A percentile compares a stretch with the other conserved stretches of the same genome.
Conservation (phyloP, 2,113 vertebrate species). For the Platichthys stellatus region DNA sequence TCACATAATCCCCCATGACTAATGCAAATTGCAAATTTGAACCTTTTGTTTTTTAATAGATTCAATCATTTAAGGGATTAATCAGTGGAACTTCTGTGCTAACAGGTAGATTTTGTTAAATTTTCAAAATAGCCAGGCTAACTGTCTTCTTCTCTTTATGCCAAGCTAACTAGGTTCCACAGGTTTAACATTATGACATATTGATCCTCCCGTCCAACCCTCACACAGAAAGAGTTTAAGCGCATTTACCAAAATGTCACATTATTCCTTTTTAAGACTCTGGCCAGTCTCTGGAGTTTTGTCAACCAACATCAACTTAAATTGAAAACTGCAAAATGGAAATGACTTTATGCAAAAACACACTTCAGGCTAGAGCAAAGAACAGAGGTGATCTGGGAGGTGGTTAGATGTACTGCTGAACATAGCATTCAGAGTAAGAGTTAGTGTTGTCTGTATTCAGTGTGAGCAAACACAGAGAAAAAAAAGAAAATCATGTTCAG, state of each 20-base stretch:
- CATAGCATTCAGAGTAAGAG: constrained; percentile 73
- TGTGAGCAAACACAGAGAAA: constrained; percentile 76
- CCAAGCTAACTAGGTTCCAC: constrained; percentile 9
- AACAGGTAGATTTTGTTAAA: neutral
- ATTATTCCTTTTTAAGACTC: constrained; percentile 27
- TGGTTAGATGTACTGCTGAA: constrained; percentile 60
- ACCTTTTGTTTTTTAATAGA: no score
- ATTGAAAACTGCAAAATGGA: constrained; percentile 63
- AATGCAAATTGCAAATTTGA: neutral
- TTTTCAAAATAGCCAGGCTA: constrained; percentile 12
- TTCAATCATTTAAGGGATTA: neutral
- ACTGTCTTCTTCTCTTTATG: neutral
- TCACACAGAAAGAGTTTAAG: constrained; percentile 7
- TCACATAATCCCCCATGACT: neutral
- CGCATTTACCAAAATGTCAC: constrained; percentile 45
- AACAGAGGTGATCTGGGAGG: constrained; percentile 66
- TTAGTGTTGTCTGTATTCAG: constrained; percentile 84
- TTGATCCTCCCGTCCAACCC: constrained; percentile 8
- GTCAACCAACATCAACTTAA: constrained; percentile 72
- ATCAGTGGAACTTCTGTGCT: neutral
- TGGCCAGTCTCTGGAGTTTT: constrained; percentile 61
- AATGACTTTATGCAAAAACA: constrained; percentile 59
- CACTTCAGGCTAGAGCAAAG: constrained; percentile 60
- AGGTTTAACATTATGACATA: neutral
- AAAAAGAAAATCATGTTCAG: constrained; percentile 61